These are phyloP conservation scores for Eledona agricola DNA, from an alignment of 2,888 invertebrate genomes.

Conservation along the genomic window DNA sequence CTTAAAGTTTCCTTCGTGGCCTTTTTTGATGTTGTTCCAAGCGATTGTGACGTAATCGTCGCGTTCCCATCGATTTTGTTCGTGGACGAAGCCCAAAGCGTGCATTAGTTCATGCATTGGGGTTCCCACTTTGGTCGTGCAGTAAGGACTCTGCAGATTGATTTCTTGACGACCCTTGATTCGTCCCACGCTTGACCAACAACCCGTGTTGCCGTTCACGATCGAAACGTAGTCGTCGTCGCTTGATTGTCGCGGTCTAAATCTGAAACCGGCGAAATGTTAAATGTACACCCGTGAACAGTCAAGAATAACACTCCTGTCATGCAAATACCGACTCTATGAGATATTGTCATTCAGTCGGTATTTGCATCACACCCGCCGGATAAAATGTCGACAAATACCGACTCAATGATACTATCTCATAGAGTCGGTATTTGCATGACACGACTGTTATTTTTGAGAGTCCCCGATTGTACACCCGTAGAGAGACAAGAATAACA, in stretches of 20 bases:
- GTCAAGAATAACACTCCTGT: no score
- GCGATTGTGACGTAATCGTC: constrained; percentile 74
- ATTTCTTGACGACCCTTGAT: constrained; percentile 74
- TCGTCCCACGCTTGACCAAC: constrained; percentile 83
- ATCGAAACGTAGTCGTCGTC: constrained; percentile 77
- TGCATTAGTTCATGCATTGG: constrained; percentile 83
- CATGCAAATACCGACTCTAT: no score
- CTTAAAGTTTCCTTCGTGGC: constrained; percentile 75
- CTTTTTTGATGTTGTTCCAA: constrained; percentile 74
- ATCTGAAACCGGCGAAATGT: no score
- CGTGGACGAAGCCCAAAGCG: constrained; percentile 81
- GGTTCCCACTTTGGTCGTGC: constrained; percentile 77
- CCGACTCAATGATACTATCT: no score
- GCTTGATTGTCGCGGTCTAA: constrained; percentile 68
- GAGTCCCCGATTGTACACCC: no score
- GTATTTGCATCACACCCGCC: no score
- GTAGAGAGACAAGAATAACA: no score
- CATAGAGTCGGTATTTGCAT: no score
- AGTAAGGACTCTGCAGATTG: constrained; percentile 78
- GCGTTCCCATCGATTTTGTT: constrained; percentile 81
- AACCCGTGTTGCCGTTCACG: constrained; percentile 75
- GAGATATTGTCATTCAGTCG: no score
- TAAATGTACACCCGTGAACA: constrained; percentile 28
- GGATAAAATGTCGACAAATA: no score
- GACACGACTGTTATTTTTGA: no score